Conservation (phyloP, 2,113 vertebrate genomes). For the Kobus ellipsiprymnus region DNA sequence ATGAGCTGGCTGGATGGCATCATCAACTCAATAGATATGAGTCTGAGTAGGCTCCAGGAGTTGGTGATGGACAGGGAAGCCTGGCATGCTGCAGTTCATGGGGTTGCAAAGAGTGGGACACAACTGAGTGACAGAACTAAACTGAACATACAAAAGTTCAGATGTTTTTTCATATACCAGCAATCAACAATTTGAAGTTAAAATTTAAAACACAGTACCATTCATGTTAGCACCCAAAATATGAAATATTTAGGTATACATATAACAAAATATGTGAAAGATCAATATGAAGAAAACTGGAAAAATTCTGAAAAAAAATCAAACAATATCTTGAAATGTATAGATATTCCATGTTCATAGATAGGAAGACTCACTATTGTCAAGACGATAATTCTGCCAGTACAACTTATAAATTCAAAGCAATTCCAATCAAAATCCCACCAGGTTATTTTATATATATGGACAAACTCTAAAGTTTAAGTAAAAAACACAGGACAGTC, state of each 20-base stretch:
- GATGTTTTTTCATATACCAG: neutral
- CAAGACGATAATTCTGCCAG: neutral
- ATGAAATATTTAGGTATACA: neutral
- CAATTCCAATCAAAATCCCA: neutral
- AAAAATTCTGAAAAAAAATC: neutral
- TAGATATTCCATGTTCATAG: neutral
- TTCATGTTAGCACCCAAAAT: neutral
- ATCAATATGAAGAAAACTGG: neutral
- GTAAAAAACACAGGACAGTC: neutral
- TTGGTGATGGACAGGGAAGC: neutral
- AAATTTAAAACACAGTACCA: neutral
- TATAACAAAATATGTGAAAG: neutral
- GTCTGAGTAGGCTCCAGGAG: neutral
- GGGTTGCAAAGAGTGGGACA: neutral
- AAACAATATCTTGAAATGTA: neutral
- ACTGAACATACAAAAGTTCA: neutral
- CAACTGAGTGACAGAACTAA: accelerated
- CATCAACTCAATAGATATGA: neutral
- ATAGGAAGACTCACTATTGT: neutral
- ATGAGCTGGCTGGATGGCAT: neutral
- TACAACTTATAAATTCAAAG: neutral
- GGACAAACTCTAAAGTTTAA: neutral
- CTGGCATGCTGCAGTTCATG: neutral
- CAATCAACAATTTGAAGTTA: neutral
- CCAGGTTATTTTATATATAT: neutral